These are phyloP conservation scores for Eupeodes corollae DNA, from an alignment of 1,140 invertebrate genomes.

Conservation along the genomic window DNA sequence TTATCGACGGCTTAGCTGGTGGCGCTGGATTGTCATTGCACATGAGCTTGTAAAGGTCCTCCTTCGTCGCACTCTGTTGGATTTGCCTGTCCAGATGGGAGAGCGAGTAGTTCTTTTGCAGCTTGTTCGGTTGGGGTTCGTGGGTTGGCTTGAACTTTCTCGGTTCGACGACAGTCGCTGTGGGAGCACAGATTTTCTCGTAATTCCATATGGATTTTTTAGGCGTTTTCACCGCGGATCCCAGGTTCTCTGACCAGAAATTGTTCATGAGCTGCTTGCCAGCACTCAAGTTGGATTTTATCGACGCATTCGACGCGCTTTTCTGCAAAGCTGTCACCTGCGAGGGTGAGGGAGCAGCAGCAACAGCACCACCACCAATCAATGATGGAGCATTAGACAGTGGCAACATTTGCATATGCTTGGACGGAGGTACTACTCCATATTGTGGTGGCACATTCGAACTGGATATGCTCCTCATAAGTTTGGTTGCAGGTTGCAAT, in stretches of 20 bases:
- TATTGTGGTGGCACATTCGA: slow-evolving; percentile 20
- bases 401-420: no score
- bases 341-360: no score
- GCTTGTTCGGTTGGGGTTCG: slow-evolving; percentile 22
- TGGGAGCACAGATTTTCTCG: slow-evolving; percentile 29
- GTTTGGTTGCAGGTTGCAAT: slow-evolving; percentile 14
- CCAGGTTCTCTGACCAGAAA: slow-evolving; percentile 34
- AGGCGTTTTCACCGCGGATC: slow-evolving; percentile 27
- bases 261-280: slow-evolving; percentile 33
- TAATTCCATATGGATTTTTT: slow-evolving; percentile 36
- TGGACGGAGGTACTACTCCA: background rate
- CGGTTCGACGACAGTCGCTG: slow-evolving; percentile 17
- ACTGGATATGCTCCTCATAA: slow-evolving; percentile 33
- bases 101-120: slow-evolving; percentile 32
- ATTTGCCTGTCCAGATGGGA: slow-evolving; percentile 33
- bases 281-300: slow-evolving; percentile 12
- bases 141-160: slow-evolving; percentile 27
- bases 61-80: slow-evolving; percentile 31
- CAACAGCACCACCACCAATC: no score
- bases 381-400: no score
- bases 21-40: slow-evolving; percentile 26
- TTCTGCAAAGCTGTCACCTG: background rate
- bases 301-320: slow-evolving; percentile 21
- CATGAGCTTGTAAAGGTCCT: slow-evolving; percentile 36
- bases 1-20: background rate